phyloP scores from a whole-genome alignment of 35 echinoderm and acorn worm species.

The Hemicentrotus pulcherrimus region DNA sequence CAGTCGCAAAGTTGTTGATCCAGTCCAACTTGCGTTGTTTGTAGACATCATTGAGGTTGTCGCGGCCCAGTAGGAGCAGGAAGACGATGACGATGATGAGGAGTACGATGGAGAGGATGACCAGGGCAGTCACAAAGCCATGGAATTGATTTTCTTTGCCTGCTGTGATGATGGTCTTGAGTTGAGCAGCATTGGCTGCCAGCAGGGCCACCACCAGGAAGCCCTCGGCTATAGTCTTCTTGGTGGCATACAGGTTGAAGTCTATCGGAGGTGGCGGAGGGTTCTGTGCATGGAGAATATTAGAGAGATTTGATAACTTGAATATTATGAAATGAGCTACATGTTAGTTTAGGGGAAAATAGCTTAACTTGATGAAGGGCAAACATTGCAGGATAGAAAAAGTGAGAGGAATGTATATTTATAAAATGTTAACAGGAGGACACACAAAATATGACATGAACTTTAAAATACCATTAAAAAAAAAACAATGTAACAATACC shows the following conservation, averaged over 20 bases:
- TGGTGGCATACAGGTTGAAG: conserved; percentile 94
- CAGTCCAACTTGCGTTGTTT: conserved; percentile 79
- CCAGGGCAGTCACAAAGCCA: conserved; percentile 84
- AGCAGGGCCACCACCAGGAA: conserved; percentile 82
- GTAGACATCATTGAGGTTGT: conserved; percentile 93
- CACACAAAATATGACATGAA: too few species aligned
- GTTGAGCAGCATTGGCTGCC: conserved; percentile 90
- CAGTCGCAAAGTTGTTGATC: conserved; percentile 89
- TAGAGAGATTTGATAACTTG: background rate
- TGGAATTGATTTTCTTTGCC: conserved; percentile 83
- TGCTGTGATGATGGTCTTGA: conserved; percentile 81
- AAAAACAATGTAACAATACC: too few species aligned
- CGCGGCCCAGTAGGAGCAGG: conserved; percentile 85
- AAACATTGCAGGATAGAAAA: too few species aligned
- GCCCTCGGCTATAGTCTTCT: conserved; percentile 89
- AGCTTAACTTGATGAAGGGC: too few species aligned
- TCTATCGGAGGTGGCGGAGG: conserved; percentile 81
- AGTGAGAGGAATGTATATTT: too few species aligned
- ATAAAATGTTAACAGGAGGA: too few species aligned
- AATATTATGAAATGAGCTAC: background rate
- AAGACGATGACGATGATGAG: conserved; percentile 74
- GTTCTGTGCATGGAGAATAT: conserved; percentile 66
- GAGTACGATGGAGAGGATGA: conserved; percentile 85
- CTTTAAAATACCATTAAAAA: too few species aligned
- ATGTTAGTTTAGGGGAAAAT: too few species aligned